Conservation (phyloP, 2,113 vertebrate genomes). For the Engystomops pustulosus region DNA sequence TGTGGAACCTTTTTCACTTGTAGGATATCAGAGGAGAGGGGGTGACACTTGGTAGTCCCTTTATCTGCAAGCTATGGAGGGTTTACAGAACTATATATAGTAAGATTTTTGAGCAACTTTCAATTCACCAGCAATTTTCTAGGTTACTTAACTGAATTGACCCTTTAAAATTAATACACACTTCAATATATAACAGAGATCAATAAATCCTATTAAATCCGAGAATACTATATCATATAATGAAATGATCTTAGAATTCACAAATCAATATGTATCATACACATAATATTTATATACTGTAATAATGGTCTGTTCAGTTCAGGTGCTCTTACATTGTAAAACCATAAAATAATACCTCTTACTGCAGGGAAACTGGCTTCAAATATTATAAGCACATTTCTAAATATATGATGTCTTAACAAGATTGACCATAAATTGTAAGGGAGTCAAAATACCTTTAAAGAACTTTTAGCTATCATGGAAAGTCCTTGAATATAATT, state of each 20-base stretch:
- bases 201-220: not conserved
- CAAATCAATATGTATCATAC: not conserved
- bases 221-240: not conserved
- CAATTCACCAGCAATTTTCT: not conserved
- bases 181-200: not conserved
- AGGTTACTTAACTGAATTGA: not conserved
- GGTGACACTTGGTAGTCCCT: not conserved
- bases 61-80: not conserved
- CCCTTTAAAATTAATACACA: not conserved
- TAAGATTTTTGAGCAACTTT: not conserved
- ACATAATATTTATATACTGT: not conserved
- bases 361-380: not conserved
- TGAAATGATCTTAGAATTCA: not conserved
- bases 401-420: constrained; percentile 10
- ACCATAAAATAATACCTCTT: not conserved
- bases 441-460: not conserved
- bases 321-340: not conserved
- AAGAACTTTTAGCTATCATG: constrained; percentile 2
- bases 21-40: not conserved
- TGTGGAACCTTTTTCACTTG: not conserved
- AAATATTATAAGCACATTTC: not conserved
- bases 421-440: not conserved
- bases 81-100: not conserved
- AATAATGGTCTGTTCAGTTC: not conserved
- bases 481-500: constrained; percentile 41